Evolutionary conservation across 2,888 invertebrate genomes (phyloP).

Genomic region (Furcula furcula): DNA sequence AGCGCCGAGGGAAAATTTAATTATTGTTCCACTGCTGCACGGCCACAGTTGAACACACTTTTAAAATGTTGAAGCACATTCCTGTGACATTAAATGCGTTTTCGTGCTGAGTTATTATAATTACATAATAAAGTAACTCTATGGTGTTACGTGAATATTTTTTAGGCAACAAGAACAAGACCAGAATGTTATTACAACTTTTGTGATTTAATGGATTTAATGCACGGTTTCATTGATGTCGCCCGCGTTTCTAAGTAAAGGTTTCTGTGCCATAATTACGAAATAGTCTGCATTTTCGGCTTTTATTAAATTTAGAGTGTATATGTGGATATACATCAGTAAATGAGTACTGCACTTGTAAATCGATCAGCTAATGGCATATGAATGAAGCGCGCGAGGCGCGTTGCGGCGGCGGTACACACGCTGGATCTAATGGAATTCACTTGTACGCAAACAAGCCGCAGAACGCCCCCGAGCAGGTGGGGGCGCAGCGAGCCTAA

Average conservation of each 20-base stretch:
- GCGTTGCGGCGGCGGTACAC: conserved; percentile 68
- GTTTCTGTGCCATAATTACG: too few species aligned
- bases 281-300: too few species aligned
- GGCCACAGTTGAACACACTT: conserved; percentile 68
- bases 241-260: too few species aligned
- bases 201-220: conserved; percentile 2
- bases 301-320: not conserved
- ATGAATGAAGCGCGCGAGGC: conserved; percentile 72
- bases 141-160: conserved; percentile 11
- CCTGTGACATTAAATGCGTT: conserved; percentile 67
- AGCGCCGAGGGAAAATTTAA: conserved; percentile 69
- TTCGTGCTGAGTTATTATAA: conserved; percentile 59
- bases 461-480: conserved; percentile 51
- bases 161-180: conserved; percentile 3
- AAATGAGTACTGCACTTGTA: conserved; percentile 61
- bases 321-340: conserved; percentile 32
- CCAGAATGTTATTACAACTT: conserved; percentile 3
- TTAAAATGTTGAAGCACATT: conserved; percentile 67
- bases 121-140: conserved; percentile 40
- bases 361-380: conserved; percentile 80
- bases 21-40: conserved; percentile 67
- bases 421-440: conserved; percentile 79
- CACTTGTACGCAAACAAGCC: conserved; percentile 80
- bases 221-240: too few species aligned
- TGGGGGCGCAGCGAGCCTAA: conserved; percentile 36